Conservation (phyloP, 2,113 vertebrate species). For the Drymodes brunneopygia region DNA sequence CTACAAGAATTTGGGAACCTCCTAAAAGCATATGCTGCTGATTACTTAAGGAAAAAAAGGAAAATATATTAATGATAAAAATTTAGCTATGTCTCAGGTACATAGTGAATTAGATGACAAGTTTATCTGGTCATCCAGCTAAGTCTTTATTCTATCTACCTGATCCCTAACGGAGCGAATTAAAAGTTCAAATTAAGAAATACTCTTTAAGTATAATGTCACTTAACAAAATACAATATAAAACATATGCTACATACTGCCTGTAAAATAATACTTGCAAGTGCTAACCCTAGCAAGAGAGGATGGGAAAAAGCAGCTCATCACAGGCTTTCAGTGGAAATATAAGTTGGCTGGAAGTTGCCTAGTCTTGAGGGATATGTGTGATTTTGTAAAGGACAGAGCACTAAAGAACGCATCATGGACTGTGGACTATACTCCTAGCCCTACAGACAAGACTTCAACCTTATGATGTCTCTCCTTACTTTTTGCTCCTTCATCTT, state of each 20-base stretch:
- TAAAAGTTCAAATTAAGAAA: neutral
- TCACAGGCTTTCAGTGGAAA: neutral
- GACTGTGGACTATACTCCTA: neutral
- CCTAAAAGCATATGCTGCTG: neutral
- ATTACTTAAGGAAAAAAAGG: neutral
- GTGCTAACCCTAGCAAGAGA: neutral
- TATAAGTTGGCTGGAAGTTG: neutral
- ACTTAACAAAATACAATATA: neutral
- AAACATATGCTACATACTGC: neutral
- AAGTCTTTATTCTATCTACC: neutral
- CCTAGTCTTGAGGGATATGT: neutral
- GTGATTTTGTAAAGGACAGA: neutral
- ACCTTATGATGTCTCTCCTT: neutral
- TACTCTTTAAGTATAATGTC: neutral
- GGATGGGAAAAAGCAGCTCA: neutral
- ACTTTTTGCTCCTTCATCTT: neutral
- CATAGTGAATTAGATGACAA: neutral
- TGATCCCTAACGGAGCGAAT: neutral
- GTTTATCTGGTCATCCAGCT: neutral
- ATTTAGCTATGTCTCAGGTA: neutral
- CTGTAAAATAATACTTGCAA: neutral
- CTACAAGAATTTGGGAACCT: neutral
- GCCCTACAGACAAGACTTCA: neutral
- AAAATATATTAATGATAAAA: neutral
- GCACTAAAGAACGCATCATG: neutral